A percentile compares a stretch with the other conserved stretches of the same genome.
Evolutionary conservation across 2,888 invertebrate species (phyloP).

Genomic region (Eupithecia abbreviata): DNA sequence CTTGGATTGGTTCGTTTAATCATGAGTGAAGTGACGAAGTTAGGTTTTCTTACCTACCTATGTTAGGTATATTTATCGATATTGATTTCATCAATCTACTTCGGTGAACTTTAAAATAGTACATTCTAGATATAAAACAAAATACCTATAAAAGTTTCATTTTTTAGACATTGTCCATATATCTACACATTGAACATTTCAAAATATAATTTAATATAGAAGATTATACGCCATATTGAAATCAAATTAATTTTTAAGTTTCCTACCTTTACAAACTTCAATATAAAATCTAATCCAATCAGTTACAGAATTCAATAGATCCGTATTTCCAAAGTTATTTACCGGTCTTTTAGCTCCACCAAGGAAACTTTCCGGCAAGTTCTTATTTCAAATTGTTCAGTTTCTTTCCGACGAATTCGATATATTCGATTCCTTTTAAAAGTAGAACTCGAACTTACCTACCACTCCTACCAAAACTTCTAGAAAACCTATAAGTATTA

Average conservation of each 20-base stretch:
- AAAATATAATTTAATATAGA: too few species aligned
- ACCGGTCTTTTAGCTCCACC: background rate
- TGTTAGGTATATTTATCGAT: background rate
- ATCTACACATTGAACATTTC: too few species aligned
- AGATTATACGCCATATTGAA: too few species aligned
- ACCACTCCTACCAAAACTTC: background rate
- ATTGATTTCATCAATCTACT: background rate
- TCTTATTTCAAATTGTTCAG: constrained; percentile 7
- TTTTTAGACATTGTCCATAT: too few species aligned
- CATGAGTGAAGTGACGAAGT: background rate
- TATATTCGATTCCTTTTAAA: constrained; percentile 24
- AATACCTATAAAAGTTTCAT: too few species aligned
- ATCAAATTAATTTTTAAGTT: background rate
- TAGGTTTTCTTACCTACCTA: background rate
- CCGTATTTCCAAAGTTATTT: constrained; percentile 7
- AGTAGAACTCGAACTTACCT: constrained; percentile 19
- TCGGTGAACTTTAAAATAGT: background rate
- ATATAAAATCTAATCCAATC: constrained; percentile 2
- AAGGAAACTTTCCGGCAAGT: constrained; percentile 6
- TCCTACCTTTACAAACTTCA: background rate
- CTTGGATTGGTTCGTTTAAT: background rate
- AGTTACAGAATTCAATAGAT: constrained; percentile 3
- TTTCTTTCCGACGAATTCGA: constrained; percentile 17
- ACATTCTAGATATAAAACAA: too few species aligned
- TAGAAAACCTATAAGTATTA: background rate